Base-by-base conservation (phyloP, 2,888 invertebrate genomes). In the Achlya flavicornis region DNA sequence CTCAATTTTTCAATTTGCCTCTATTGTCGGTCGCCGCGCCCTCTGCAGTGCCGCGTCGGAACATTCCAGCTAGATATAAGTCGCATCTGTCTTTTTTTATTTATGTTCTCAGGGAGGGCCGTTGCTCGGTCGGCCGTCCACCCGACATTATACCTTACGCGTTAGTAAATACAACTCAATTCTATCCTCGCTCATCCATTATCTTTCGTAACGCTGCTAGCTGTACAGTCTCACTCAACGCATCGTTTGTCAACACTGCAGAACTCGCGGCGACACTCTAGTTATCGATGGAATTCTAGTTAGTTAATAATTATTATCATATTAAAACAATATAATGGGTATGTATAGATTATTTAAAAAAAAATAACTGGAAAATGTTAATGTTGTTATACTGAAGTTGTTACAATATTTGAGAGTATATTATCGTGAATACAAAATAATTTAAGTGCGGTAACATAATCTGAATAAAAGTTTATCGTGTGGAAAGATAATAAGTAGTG, bases 321-420 rank as follows among this genome's bases (percentile, higher is more conserved):
- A 85, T 81, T 85, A 76, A 83, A 81, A 81, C 86, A 85, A 82
- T 87, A 84, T 86, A 80, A 84, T 83, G 87, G 83, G 82, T 90
- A 89, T 83, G 83, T 88, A 87, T 91, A 92, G 90, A 87, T 92
- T 90, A 90, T 90, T 90, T 87, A 84, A 83, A 86, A 87, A 82
- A 86, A 83, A 80, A 81, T 35, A 35, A 90, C 90, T 88, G 87
- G 85, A 83, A 87, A 92, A 90, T 92, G 93, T 94, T 94, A 92
- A 92, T 81, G 92, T 94, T 94, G 93, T 94, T 94, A 94, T 94
- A 92, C 89, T 86, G 90, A 93, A 92, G 90, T 94, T 94, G 94
- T 94, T 94, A 93, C 91, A 92, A 92, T 94, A 93, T 94, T 92
- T 94, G 93, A 94, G 93, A 94, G 93, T 94, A 93, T 94, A 93